Evolutionary conservation across 2,888 invertebrate genomes (phyloP).

Genomic region (Bembecia ichneumoniformis): DNA sequence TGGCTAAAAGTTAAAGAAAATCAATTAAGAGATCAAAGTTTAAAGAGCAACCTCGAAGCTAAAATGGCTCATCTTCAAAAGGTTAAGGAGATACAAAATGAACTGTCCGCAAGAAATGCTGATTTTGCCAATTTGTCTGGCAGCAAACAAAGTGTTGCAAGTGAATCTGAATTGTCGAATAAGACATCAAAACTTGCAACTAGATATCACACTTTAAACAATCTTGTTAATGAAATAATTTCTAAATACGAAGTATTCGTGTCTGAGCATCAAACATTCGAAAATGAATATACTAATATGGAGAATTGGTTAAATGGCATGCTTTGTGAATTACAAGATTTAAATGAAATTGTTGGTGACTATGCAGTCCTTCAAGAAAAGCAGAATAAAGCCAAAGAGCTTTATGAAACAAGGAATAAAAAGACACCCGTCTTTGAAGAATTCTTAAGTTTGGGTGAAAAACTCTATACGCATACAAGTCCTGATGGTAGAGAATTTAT

Average conservation of each 20-base stretch:
- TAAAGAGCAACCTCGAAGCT: conserved; percentile 87
- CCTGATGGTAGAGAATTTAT: conserved; percentile 95
- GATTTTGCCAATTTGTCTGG: conserved; percentile 79
- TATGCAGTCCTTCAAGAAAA: conserved; percentile 85
- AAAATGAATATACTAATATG: conserved; percentile 80
- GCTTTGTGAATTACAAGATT: conserved; percentile 80
- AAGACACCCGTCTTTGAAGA: conserved; percentile 87
- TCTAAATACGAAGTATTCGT: conserved; percentile 87
- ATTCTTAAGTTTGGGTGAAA: conserved; percentile 90
- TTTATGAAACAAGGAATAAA: conserved; percentile 84
- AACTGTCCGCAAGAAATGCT: conserved; percentile 76
- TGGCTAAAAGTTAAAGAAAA: conserved; percentile 91
- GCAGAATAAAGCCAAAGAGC: conserved; percentile 83
- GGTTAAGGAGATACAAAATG: conserved; percentile 79
- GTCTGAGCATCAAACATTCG: conserved; percentile 87
- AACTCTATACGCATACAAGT: conserved; percentile 92
- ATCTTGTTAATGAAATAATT: conserved; percentile 86
- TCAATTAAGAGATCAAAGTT: conserved; percentile 88
- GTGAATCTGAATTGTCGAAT: conserved; percentile 80
- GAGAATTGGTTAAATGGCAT: conserved; percentile 82
- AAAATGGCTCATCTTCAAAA: conserved; percentile 86
- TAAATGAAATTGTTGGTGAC: conserved; percentile 90
- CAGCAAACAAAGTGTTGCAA: conserved; percentile 79
- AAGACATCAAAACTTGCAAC: conserved; percentile 85
- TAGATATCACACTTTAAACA: conserved; percentile 86